These are phyloP conservation scores for Oikopleura dioica DNA, from an alignment of 23 tunicate species.

Conservation along the genomic window DNA sequence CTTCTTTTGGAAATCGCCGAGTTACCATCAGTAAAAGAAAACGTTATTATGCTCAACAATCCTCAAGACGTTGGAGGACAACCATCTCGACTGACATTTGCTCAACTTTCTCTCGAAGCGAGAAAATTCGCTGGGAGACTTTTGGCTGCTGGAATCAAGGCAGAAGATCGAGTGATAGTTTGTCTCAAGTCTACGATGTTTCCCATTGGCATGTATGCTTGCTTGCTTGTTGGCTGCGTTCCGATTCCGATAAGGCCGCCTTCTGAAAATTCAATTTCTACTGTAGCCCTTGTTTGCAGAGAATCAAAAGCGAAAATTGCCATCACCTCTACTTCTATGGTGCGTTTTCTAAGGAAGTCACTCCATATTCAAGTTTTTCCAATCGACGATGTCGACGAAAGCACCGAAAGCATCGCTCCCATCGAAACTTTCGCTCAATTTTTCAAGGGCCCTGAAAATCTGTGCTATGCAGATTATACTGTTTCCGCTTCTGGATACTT, in stretches of 20 bases:
- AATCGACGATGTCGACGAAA: too few relatives aligned
- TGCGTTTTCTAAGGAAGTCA: not conserved
- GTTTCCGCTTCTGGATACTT: not conserved
- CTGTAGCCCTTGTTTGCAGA: not conserved
- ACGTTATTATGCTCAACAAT: not conserved
- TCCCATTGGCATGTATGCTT: not conserved
- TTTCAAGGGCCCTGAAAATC: too few relatives aligned
- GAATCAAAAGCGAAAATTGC: not conserved
- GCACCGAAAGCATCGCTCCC: too few relatives aligned
- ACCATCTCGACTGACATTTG: not conserved
- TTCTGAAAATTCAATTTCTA: not conserved
- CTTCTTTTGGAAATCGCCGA: not conserved
- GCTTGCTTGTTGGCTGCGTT: not conserved
- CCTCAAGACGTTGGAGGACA: not conserved
- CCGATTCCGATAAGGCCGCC: not conserved
- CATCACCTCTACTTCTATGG: not conserved
- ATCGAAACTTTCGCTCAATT: too few relatives aligned
- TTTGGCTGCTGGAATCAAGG: not conserved
- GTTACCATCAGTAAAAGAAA: not conserved
- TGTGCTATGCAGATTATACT: not conserved
- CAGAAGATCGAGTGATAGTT: not conserved
- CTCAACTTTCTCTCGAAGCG: not conserved
- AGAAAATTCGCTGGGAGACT: not conserved
- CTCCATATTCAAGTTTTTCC: not conserved
- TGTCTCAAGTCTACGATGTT: not conserved